Base-by-base conservation (phyloP, 2,113 vertebrate species). In the Miniopterus natalensis region DNA sequence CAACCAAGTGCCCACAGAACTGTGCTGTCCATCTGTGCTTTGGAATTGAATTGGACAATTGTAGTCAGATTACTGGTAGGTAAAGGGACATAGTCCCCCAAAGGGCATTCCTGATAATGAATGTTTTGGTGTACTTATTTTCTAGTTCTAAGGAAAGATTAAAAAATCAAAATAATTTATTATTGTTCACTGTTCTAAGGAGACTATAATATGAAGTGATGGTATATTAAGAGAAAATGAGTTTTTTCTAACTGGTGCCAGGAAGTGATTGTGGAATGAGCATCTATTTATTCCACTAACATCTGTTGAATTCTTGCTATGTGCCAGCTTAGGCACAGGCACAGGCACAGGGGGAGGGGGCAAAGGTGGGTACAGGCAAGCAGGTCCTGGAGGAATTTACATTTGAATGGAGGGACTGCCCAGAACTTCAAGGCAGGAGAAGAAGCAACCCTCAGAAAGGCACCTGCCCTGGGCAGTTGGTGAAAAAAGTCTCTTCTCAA, bases 101-200 rank as follows among this genome's bases (percentile, higher is more conserved):
- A 68, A 77, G 10, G 7, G 3, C 14, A 86, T 14, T 49, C 13
- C 18, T 29, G 9, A n/a, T 71, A 27, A 91, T 84, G 51, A 84
- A 42, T 95, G 29, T 96, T 84, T 75, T 88, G 45, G 47, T 42
- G 88, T 12, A 27, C 90, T 86, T 84, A 21, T 59, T 85, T 73
- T 45, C 49, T 85, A 90, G 29, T 66, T 80, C 23, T 81, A 61
- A 90, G 27, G 40, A 90, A 92, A 4, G 5, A 68, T 59, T 78
- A 31, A 51, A 51, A 66, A 87, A 49, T 65, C 23, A 80, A 63
- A 95, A 81, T 29, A 93, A 79, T 40, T 42, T 66, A 59, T 74
- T 51, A 70, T 31, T 94, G 40, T 31, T 29, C 21, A 74, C 29
- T 61, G 15, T 45, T 87, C 12, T 75, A 74, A 84, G 31, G 51